These are phyloP conservation scores for Nephila pilipes DNA, from an alignment of 1,140 invertebrate species.

Conservation along the genomic window DNA sequence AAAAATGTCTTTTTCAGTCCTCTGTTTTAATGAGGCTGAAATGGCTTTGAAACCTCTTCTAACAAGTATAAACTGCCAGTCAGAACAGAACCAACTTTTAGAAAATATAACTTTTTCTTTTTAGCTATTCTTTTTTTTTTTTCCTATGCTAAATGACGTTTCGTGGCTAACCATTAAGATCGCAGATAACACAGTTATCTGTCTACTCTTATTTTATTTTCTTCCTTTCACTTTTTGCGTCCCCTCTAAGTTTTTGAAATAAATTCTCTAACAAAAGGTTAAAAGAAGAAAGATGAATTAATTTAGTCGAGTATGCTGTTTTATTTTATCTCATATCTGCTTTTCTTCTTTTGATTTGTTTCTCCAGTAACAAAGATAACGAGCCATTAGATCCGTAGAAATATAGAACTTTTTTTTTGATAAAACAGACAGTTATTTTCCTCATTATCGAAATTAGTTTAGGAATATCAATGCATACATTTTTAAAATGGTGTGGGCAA, in stretches of 20 bases:
- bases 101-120: background rate
- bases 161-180: slow-evolving; percentile 37
- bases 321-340: background rate
- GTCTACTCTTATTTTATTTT: background rate
- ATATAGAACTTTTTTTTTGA: background rate
- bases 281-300: slow-evolving; percentile 14
- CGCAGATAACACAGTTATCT: slow-evolving; percentile 18
- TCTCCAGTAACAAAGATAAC: background rate
- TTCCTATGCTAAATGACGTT: slow-evolving; percentile 2
- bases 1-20: background rate
- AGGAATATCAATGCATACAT: background rate
- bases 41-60: slow-evolving; percentile 16
- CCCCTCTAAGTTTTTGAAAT: background rate
- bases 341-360: background rate
- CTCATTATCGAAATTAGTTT: slow-evolving; percentile 18
- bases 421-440: background rate
- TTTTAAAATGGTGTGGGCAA: too few species aligned
- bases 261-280: background rate
- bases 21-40: background rate
- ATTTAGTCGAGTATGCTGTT: slow-evolving; percentile 22
- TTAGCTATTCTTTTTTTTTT: background rate
- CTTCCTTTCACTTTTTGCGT: background rate
- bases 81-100: background rate
- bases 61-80: slow-evolving; percentile 27
- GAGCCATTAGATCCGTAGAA: background rate